Conservation (phyloP, 2,113 vertebrate species). For the Ophthalmolycus amberensis region DNA sequence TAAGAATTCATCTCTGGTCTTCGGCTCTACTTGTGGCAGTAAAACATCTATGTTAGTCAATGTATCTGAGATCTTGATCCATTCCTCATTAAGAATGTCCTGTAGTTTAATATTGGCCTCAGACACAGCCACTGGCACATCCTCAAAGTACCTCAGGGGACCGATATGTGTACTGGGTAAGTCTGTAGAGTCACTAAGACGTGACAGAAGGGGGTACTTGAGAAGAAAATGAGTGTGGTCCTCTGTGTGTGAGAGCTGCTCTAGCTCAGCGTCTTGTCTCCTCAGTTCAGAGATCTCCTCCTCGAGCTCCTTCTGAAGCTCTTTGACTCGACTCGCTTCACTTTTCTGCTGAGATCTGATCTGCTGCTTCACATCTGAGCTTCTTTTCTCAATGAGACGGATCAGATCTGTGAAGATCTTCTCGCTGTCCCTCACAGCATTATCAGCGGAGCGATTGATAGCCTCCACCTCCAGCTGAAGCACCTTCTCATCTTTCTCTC, state of each 20-base stretch:
- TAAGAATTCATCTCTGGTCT: not conserved
- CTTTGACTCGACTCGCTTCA: not conserved
- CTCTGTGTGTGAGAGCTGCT: not conserved
- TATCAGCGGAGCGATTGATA: not conserved
- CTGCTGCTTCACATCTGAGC: not conserved
- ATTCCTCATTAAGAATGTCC: not conserved
- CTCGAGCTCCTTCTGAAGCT: conserved; percentile 13
- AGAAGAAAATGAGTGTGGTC: not conserved
- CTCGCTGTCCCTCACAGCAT: not conserved
- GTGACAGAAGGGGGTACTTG: not conserved
- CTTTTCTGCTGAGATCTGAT: conserved; percentile 1
- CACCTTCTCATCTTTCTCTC: not conserved
- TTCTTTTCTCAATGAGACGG: not conserved
- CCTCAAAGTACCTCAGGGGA: not conserved
- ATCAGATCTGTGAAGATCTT: not conserved
- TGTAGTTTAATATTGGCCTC: not conserved
- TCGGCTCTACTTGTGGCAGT: not conserved
- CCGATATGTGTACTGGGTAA: not conserved
- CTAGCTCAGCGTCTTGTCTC: not conserved
- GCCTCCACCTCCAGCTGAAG: not conserved
- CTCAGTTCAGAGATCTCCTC: conserved; percentile 16
- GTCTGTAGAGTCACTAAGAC: not conserved
- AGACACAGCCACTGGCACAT: not conserved
- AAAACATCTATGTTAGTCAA: not conserved
- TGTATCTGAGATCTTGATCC: not conserved